Evolutionary conservation across 2,797 vertebrate genomes (phyloP).

Genomic region (Echiichthys vipera): DNA sequence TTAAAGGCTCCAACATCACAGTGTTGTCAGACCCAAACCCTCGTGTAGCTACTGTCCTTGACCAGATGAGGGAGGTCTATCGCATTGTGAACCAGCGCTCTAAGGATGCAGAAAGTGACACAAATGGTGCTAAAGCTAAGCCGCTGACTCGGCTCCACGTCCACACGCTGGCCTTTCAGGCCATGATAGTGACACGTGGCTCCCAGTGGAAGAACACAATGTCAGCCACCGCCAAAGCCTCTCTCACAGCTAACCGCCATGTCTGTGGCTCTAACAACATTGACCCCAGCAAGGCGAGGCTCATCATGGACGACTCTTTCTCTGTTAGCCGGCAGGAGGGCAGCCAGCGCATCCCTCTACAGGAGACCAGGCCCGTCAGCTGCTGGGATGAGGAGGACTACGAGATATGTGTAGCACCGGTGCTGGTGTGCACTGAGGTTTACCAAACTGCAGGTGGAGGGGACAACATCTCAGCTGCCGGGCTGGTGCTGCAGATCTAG

Average conservation of each 20-base stretch:
- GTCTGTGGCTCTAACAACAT: constrained; percentile 89
- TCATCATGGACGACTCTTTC: constrained; percentile 92
- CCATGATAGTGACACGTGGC: constrained; percentile 85
- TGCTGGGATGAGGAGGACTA: constrained; percentile 89
- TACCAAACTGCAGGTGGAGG: constrained; percentile 91
- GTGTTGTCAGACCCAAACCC: constrained; percentile 89
- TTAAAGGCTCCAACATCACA: constrained; percentile 86
- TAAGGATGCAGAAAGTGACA: constrained; percentile 41
- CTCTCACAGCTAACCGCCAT: constrained; percentile 89
- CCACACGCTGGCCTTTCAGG: constrained; percentile 90
- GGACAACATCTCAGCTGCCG: constrained; percentile 90
- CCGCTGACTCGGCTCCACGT: constrained; percentile 86
- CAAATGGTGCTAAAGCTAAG: constrained; percentile 11
- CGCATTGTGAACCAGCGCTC: constrained; percentile 82
- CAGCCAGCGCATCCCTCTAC: constrained; percentile 86
- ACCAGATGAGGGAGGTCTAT: constrained; percentile 91
- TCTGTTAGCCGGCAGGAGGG: constrained; percentile 85
- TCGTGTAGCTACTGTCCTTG: constrained; percentile 88
- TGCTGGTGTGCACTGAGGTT: constrained; percentile 90
- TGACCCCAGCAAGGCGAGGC: constrained; percentile 87
- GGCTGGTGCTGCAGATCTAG: constrained; percentile 89
- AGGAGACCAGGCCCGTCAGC: constrained; percentile 85
- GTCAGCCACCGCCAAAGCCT: constrained; percentile 90
- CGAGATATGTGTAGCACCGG: constrained; percentile 89
- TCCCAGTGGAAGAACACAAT: constrained; percentile 91